phyloP scores from a whole-genome alignment of 1,140 invertebrate species.

The Condylostylus longicornis region DNA sequence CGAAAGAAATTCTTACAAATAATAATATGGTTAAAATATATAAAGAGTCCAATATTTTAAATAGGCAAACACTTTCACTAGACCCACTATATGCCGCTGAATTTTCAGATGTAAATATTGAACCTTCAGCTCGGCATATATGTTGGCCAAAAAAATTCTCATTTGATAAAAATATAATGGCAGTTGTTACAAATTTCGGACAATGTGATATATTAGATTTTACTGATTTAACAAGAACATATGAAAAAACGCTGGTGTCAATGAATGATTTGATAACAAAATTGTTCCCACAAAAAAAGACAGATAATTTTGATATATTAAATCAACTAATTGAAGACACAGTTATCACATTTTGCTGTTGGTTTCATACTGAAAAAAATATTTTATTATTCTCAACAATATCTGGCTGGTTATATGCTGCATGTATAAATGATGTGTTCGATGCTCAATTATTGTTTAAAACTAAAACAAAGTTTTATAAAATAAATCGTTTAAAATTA shows the following conservation, averaged over 20 bases:
- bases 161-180: background rate
- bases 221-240: background rate
- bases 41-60: background rate
- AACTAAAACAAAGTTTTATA: background rate
- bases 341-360: too few species aligned
- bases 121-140: too few species aligned
- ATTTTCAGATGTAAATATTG: background rate
- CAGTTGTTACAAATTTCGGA: background rate
- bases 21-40: constrained; percentile 9
- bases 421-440: too few species aligned
- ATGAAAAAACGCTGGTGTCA: background rate
- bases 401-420: too few species aligned
- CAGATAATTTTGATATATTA: too few species aligned
- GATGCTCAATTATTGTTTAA: background rate
- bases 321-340: too few species aligned
- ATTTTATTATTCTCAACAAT: too few species aligned
- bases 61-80: constrained; percentile 2
- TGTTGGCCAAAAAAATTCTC: background rate
- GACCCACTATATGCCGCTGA: constrained; percentile 4
- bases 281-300: too few species aligned
- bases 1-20: constrained; percentile 9
- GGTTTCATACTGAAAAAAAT: too few species aligned
- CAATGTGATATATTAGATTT: background rate
- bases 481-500: background rate
- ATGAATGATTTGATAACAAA: background rate